These are phyloP conservation scores for Orgyia antiqua DNA, from an alignment of 2,888 invertebrate species.

Conservation along the genomic window DNA sequence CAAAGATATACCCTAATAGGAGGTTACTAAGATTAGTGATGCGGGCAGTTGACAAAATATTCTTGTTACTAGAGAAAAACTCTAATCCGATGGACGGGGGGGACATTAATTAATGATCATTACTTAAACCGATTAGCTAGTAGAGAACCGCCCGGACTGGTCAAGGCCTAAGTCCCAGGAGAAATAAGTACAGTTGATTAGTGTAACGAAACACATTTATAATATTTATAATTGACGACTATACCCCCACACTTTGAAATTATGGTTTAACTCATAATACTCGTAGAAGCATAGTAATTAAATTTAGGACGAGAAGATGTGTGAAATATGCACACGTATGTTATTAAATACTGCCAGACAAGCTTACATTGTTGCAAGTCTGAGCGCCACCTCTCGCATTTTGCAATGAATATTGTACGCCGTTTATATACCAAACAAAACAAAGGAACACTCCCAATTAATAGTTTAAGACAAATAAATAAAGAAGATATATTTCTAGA, in stretches of 20 bases:
- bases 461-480: too few species aligned
- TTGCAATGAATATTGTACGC: conserved; percentile 18
- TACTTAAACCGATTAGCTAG: conserved; percentile 61
- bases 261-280: too few species aligned
- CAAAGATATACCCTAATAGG: too few species aligned
- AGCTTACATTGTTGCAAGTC: conserved; percentile 1
- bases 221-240: too few species aligned
- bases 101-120: conserved; percentile 65
- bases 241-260: too few species aligned
- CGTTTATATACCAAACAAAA: conserved; percentile 28
- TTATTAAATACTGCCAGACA: too few species aligned
- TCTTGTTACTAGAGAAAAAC: conserved; percentile 38
- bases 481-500: too few species aligned
- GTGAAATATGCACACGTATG: too few species aligned
- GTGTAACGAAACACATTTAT: conserved; percentile 22
- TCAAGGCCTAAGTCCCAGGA: conserved; percentile 29
- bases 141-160: conserved; percentile 42
- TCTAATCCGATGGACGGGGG: conserved; percentile 46
- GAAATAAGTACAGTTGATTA: conserved; percentile 24
- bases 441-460: too few species aligned
- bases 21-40: conserved; percentile 21
- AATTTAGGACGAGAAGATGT: too few species aligned
- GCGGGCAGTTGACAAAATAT: conserved; percentile 61
- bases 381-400: conserved; percentile 21
- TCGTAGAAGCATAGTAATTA: too few species aligned